phyloP scores from a whole-genome alignment of 2,113 vertebrate species.

The Microtus oregoni region DNA sequence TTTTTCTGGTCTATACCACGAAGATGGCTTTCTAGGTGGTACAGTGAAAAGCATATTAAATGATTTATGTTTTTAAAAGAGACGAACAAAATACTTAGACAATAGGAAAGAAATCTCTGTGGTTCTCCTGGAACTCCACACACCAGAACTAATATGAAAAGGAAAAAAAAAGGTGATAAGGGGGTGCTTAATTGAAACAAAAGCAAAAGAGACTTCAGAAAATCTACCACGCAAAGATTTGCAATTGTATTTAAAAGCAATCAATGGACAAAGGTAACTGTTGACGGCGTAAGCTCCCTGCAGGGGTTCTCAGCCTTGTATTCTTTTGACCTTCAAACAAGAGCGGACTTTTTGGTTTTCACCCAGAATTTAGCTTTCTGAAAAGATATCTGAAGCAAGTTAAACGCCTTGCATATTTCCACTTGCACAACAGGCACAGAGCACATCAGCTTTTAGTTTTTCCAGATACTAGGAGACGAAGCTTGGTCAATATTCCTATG shows the following conservation, averaged over 20 bases:
- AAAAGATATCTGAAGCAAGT: constrained; percentile 74
- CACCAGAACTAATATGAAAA: not conserved
- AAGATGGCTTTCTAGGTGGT: not conserved
- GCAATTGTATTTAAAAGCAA: constrained; percentile 51
- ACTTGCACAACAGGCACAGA: constrained; percentile 69
- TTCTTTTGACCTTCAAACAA: constrained; percentile 14
- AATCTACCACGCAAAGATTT: constrained; percentile 42
- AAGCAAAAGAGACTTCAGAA: constrained; percentile 39
- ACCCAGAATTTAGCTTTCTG: constrained; percentile 75
- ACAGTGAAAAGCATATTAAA: not conserved
- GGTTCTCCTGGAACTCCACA: not conserved
- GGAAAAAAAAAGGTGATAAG: not conserved
- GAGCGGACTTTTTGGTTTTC: not conserved
- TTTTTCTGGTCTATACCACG: not conserved
- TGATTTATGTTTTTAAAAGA: not conserved
- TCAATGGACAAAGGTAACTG: not conserved
- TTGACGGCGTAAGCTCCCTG: not conserved
- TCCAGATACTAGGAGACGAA: constrained; percentile 82
- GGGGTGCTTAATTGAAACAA: not conserved
- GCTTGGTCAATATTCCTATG: constrained; percentile 80
- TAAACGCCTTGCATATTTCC: constrained; percentile 72
- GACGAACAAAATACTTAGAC: not conserved
- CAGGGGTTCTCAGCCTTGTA: not conserved
- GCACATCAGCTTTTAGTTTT: constrained; percentile 83
- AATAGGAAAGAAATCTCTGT: not conserved